These are phyloP conservation scores for Callyntrura sp. DNA, from an alignment of 2,888 invertebrate species.

Conservation along the genomic window DNA sequence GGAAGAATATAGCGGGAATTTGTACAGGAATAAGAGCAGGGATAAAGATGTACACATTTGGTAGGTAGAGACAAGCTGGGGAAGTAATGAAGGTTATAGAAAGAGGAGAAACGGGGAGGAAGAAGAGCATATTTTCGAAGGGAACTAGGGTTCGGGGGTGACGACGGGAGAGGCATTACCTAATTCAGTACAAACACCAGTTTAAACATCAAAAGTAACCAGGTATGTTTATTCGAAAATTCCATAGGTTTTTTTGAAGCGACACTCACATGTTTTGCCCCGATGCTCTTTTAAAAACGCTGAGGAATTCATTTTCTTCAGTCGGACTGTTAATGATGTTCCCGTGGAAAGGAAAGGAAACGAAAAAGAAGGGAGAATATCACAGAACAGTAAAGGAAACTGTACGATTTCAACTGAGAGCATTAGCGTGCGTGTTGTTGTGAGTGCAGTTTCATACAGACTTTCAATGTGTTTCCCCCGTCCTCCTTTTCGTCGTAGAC, in stretches of 20 bases:
- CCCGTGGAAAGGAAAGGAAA: neutral
- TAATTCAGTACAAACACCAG: neutral
- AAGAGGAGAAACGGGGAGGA: neutral
- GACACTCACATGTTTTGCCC: no score
- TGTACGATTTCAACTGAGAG: no score
- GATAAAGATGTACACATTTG: neutral
- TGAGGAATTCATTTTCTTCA: slow-evolving; percentile 58
- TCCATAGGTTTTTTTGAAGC: slow-evolving; percentile 6
- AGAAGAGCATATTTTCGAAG: slow-evolving; percentile 22
- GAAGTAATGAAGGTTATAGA: slow-evolving; percentile 20
- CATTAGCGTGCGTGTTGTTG: neutral
- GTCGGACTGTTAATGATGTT: neutral
- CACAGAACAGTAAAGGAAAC: no score
- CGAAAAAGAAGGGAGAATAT: no score
- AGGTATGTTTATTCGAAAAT: neutral
- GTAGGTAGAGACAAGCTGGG: no score
- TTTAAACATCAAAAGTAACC: neutral
- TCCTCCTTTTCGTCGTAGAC: neutral
- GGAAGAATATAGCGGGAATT: neutral
- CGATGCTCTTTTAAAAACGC: slow-evolving; percentile 62
- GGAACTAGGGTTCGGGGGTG: slow-evolving; percentile 23
- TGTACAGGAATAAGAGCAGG: neutral
- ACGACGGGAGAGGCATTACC: neutral
- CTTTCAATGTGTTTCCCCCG: slow-evolving; percentile 3
- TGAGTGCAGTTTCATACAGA: neutral